A percentile compares a stretch with the other conserved stretches of the same genome.
These are phyloP conservation scores for Syngnathus rostellatus DNA, from an alignment of 2,797 vertebrate species.

Conservation along the genomic window DNA sequence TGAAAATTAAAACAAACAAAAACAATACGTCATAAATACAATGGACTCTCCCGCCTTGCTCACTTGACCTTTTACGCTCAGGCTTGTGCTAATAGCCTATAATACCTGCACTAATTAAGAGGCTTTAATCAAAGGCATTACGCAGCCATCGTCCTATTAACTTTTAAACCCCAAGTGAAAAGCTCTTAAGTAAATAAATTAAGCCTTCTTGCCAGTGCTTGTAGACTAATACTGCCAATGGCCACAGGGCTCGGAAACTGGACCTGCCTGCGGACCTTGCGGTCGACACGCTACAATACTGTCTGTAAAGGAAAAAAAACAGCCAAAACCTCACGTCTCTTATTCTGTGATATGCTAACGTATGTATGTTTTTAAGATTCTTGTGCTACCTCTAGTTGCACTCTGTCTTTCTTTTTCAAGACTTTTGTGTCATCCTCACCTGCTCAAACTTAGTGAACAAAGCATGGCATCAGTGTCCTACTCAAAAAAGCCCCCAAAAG, in stretches of 20 bases:
- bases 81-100: conserved; percentile 66
- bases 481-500: no score
- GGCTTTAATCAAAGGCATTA: conserved; percentile 70
- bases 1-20: background rate
- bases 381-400: no score
- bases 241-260: conserved; percentile 52
- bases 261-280: conserved; percentile 47
- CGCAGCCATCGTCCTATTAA: conserved; percentile 67
- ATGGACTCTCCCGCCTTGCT: conserved; percentile 64
- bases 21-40: conserved; percentile 52
- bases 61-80: conserved; percentile 64
- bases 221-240: conserved; percentile 60
- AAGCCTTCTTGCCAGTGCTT: conserved; percentile 61
- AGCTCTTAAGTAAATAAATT: conserved; percentile 71
- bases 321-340: background rate
- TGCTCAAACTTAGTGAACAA: no score
- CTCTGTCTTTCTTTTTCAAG: no score
- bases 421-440: no score
- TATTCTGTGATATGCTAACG: no score
- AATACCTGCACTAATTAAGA: conserved; percentile 71
- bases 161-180: conserved; percentile 69
- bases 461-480: no score
- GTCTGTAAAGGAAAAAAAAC: conserved; percentile 8
- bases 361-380: no score
- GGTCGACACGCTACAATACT: background rate